Percentiles rank a stretch among this genome's conserved stretches.
Conservation (phyloP, 2,888 invertebrate genomes). For the Eubasilissa splendida region DNA sequence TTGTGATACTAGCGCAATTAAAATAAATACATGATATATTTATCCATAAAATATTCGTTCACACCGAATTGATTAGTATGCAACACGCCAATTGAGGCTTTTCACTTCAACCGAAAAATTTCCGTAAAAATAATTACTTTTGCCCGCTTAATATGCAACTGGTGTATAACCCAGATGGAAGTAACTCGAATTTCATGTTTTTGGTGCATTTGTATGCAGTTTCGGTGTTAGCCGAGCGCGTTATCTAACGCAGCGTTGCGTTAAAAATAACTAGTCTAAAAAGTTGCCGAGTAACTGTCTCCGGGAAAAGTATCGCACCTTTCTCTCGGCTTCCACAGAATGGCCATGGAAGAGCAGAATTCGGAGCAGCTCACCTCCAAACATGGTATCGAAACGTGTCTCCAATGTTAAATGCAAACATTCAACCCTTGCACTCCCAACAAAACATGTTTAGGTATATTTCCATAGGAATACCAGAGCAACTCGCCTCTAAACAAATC, state of each 20-base stretch:
- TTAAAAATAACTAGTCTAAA: conserved; percentile 17
- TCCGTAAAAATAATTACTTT: conserved; percentile 16
- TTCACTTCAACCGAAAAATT: too few species aligned
- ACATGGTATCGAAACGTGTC: neutral
- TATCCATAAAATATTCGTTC: too few species aligned
- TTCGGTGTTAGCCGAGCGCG: conserved; percentile 11
- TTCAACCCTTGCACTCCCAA: too few species aligned
- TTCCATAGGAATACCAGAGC: too few species aligned
- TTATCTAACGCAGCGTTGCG: conserved; percentile 29
- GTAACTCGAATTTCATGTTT: conserved; percentile 30
- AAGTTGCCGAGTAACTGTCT: neutral
- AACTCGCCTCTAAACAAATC: too few species aligned
- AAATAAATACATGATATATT: too few species aligned
- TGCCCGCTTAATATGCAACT: conserved; percentile 27
- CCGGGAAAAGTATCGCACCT: neutral
- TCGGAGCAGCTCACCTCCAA: neutral
- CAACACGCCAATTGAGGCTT: too few species aligned
- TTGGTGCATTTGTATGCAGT: conserved; percentile 35
- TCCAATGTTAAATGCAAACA: neutral
- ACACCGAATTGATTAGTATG: too few species aligned
- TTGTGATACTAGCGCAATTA: too few species aligned
- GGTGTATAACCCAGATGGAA: conserved; percentile 30
- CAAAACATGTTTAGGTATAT: too few species aligned
- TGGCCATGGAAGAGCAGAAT: too few species aligned
- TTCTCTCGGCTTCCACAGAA: neutral